Base-by-base conservation (phyloP, 2,113 vertebrate species). In the Rhadina sibilatrix region DNA sequence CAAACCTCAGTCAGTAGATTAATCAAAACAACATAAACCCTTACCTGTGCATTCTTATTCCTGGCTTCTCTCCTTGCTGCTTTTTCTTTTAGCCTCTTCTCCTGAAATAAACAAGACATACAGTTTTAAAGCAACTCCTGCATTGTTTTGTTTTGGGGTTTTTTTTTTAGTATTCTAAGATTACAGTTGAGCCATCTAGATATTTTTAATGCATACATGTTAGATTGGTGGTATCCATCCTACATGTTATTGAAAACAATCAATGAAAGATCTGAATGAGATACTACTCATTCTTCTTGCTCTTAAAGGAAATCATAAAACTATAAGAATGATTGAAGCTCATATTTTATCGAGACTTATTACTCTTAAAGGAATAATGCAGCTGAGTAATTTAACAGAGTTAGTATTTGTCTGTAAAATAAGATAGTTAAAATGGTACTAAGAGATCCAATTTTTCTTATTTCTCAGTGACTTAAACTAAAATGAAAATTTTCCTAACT, bases 1-100 rank as follows among this genome's bases (percentile, higher is more conserved):
- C 24, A 88, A 74, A 61, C 20, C 53, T 91, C 11, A 68, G 78
- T 38, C 24, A 90, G 21, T 49, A 61, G 37, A 47, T 76, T 83
- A 37, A 92, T 72, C 12, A 52, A 95, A 94, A 87, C 7, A 90
- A 83, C 30, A 69, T 37, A 93, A 96, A 27, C 5, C 19, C 97
- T 97, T 98, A 99, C 98, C 98, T 98, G 95, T 64, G 97, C 54
- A 3, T 89, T 95, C 87, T 80, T 97, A 91, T 97, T 98, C 78
- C 91, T 98, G 54, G 98, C 97, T 95, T 98, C 98, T 97, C 98
- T 98, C 83, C 98, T 98, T 61, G 98, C 98, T 76, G 98, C 98
- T 83, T 98, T 99, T 95, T 99, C 98, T 89, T 98, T 98, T 19
- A 99, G 95, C 38, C 98, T 97, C 92, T 98, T 99, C 89, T 99